Base-by-base conservation (phyloP, 2,113 vertebrate species). In the Vidua macroura region DNA sequence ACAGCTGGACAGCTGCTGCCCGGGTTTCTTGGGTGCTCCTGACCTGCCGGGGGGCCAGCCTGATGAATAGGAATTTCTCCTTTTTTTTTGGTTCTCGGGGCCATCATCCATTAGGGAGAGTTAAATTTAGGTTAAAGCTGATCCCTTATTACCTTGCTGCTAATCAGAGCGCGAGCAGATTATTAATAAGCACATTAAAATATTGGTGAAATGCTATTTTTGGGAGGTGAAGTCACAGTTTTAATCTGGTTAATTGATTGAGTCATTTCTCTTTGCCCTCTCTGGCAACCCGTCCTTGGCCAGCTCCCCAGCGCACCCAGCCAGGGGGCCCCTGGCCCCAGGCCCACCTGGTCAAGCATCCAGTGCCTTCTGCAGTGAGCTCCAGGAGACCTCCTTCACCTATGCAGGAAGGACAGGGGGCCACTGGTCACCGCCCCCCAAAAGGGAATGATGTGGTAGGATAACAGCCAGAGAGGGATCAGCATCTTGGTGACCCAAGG, bases 131-230 rank as follows among this genome's bases (percentile, higher is more conserved):
- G 97, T 96, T 96, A 96, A 92, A 92, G 95, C 94, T 49, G 82
- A 96, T 95, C 92, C 80, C 95, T 96, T 97, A 97, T 96, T 97
- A 97, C 94, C 93, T 90, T 58, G 79, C 94, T 96, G 96, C 95
- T 97, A 96, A 97, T 97, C 97, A 97, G 96, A 96, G 91, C 92
- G 0, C 31, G 81, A 95, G 95, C 76, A 92, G 95, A 95, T 97
- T 97, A 97, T 97, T 97, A 97, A 97, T 97, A 96, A 96, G 90
- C 95, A 96, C 95, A 96, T 88, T 92, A 96, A 93, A 96, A 97
- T 95, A 97, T 96, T 97, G 95, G 95, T 73, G n/a, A 97, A 93
- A 93, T 2, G 48, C 96, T 97, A 97, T 97, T 97, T 97, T 95
- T 10, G 86, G 97, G 86, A 77, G 86, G 77, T 94, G 93, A 96